phyloP scores from a whole-genome alignment of 2,797 vertebrate genomes.

The Eulemur coronatus region DNA sequence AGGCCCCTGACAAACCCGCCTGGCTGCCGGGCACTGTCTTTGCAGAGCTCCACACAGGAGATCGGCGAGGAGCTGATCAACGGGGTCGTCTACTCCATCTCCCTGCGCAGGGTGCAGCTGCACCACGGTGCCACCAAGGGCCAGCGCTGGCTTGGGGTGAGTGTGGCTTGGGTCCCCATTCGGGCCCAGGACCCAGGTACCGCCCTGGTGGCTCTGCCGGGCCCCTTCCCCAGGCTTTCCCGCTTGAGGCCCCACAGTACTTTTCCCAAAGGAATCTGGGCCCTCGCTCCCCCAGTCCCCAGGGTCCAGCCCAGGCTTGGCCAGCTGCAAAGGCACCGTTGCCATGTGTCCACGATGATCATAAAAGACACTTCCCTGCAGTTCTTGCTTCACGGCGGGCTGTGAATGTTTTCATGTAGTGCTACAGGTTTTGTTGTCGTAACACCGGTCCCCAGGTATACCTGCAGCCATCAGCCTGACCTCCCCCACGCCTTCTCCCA shows the following conservation, averaged over 20 bases:
- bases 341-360: rapidly evolving
- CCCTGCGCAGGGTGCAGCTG: conserved; percentile 95
- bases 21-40: neutral
- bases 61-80: conserved; percentile 98
- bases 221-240: neutral
- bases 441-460: neutral
- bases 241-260: neutral
- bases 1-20: neutral
- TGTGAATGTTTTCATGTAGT: rapidly evolving
- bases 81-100: conserved; percentile 97
- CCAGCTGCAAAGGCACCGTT: neutral
- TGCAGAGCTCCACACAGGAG: conserved; percentile 98
- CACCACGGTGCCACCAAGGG: conserved; percentile 95
- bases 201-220: rapidly evolving
- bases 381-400: neutral
- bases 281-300: rapidly evolving
- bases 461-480: rapidly evolving
- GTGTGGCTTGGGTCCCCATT: neutral
- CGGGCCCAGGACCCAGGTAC: rapidly evolving
- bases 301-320: neutral
- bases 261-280: neutral
- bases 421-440: neutral
- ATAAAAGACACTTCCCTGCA: neutral
- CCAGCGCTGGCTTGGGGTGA: conserved; percentile 96
- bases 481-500: neutral